A percentile compares a stretch with the other conserved stretches of the same genome.
Evolutionary conservation across 2,888 invertebrate species (phyloP).

Genomic region (Catocala fraxini): DNA sequence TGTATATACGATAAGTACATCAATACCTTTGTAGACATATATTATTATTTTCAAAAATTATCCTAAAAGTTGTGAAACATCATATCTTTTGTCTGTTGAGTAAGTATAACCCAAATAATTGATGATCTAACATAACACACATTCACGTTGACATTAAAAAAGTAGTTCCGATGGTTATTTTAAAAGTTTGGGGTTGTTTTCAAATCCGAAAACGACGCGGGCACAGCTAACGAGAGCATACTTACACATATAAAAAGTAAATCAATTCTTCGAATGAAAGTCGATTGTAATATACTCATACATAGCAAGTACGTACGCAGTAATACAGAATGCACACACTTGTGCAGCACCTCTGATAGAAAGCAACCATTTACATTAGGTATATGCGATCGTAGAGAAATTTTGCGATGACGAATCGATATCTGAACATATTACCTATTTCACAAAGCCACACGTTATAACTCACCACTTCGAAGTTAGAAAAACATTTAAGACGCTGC

Average conservation of each 20-base stretch:
- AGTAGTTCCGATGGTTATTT: too few relatives aligned
- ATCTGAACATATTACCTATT: too few relatives aligned
- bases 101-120: too few relatives aligned
- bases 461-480: too few relatives aligned
- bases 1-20: too few relatives aligned
- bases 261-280: conserved; percentile 40
- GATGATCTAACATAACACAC: background rate
- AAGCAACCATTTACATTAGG: conserved; percentile 29
- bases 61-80: too few relatives aligned
- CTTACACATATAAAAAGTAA: conserved; percentile 16
- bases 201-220: background rate
- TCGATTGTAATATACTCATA: conserved; percentile 25
- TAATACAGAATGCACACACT: background rate
- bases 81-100: too few relatives aligned
- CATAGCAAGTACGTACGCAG: conserved; percentile 23
- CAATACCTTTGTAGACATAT: too few relatives aligned
- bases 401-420: conserved; percentile 42
- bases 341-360: conserved; percentile 20
- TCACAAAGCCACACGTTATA: too few relatives aligned
- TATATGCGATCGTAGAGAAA: conserved; percentile 40
- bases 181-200: background rate
- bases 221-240: conserved; percentile 6
- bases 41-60: too few relatives aligned
- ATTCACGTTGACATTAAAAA: background rate
- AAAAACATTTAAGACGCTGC: too few relatives aligned